phyloP scores from a whole-genome alignment of 2,888 invertebrate genomes.

The Gari tellinella region DNA sequence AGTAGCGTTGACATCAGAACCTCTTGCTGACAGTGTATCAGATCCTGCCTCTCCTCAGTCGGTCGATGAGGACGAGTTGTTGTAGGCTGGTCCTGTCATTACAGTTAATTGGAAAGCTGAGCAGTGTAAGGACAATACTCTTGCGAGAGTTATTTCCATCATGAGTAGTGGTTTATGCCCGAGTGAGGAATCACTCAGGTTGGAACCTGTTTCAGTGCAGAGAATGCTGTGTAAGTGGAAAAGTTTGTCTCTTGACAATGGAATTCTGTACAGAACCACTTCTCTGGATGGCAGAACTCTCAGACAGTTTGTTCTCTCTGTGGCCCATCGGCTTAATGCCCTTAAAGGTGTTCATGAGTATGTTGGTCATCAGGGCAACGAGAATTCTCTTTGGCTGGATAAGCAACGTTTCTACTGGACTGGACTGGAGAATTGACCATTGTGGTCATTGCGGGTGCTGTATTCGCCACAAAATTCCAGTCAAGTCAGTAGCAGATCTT shows the following conservation, averaged over 20 bases:
- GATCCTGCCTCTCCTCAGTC: too few species aligned
- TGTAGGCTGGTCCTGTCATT: too few species aligned
- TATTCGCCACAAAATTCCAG: background rate
- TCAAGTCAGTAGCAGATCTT: background rate
- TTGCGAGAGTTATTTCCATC: too few species aligned
- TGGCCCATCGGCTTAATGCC: constrained; percentile 1
- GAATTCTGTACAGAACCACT: constrained; percentile 18
- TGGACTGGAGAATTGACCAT: constrained; percentile 4
- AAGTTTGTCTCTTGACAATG: constrained; percentile 17
- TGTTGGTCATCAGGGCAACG: constrained; percentile 28
- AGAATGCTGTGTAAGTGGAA: constrained; percentile 25
- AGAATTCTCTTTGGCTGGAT: constrained; percentile 6
- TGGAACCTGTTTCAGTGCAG: too few species aligned
- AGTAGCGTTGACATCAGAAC: too few species aligned
- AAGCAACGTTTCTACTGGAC: constrained; percentile 26
- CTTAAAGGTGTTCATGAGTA: constrained; percentile 20
- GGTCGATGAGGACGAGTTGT: too few species aligned
- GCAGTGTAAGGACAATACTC: too few species aligned
- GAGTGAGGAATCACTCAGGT: constrained; percentile 3
- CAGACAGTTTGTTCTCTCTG: constrained; percentile 13
- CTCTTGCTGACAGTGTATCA: too few species aligned
- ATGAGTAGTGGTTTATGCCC: constrained; percentile 29
- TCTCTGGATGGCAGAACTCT: too few species aligned
- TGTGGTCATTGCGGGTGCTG: constrained; percentile 9
- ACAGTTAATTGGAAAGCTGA: too few species aligned